Conservation (phyloP, 2,113 vertebrate genomes). For the Dendrocopos noguchii region DNA sequence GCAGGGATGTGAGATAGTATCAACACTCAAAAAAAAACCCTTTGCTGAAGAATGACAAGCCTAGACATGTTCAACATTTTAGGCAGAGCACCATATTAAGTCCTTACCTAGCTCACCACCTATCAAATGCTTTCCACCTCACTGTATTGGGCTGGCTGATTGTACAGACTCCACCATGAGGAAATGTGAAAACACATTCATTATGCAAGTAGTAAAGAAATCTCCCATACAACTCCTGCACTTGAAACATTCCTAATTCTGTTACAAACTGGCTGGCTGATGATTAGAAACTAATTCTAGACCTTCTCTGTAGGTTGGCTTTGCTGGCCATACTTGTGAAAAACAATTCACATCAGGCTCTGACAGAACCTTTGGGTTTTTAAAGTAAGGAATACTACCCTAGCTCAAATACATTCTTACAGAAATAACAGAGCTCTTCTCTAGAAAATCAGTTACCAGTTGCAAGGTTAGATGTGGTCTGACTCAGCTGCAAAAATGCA, state of each 20-base stretch:
- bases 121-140: background rate
- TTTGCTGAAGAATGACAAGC: background rate
- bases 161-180: background rate
- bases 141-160: background rate
- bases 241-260: background rate
- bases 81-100: background rate
- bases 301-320: background rate
- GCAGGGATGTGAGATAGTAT: background rate
- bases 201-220: background rate
- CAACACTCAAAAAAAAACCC: background rate
- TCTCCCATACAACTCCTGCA: background rate
- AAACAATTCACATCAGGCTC: background rate
- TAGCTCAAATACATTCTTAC: background rate
- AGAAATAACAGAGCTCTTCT: background rate
- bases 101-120: background rate
- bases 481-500: background rate
- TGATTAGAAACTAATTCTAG: background rate
- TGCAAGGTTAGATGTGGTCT: background rate
- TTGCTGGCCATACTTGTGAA: background rate
- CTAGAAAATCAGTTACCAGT: background rate
- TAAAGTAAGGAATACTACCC: background rate
- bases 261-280: background rate
- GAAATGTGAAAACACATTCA: background rate
- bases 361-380: background rate
- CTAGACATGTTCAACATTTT: background rate